Evolutionary conservation across 2,888 invertebrate genomes (phyloP).

Genomic region (Cephus spinipes): DNA sequence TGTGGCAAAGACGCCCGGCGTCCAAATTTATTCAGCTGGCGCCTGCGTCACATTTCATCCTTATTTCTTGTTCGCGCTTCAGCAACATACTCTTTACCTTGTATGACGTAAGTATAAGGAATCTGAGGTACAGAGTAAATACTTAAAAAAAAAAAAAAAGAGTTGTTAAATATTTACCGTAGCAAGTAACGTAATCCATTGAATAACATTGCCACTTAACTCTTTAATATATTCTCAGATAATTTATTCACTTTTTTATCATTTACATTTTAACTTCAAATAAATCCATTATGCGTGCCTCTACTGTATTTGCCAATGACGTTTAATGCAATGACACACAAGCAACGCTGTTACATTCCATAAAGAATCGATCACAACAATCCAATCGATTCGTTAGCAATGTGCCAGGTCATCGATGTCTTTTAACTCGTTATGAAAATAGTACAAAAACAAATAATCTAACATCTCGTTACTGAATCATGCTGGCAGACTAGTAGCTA

Average conservation of each 20-base stretch:
- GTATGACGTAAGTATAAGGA: not conserved
- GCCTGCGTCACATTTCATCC: not conserved
- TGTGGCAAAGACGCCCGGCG: constrained; percentile 27
- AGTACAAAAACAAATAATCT: not conserved
- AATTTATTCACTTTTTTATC: not conserved
- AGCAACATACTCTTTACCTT: not conserved
- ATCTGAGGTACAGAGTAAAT: not conserved
- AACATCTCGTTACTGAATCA: not conserved
- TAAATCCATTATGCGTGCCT: not conserved
- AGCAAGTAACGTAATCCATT: not conserved
- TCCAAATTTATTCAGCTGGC: constrained; percentile 4
- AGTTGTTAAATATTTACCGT: not conserved
- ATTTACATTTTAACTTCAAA: not conserved
- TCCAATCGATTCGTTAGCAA: not conserved
- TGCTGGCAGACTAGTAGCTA: not conserved
- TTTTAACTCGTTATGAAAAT: not conserved
- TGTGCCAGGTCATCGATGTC: not conserved
- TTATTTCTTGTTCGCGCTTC: not conserved
- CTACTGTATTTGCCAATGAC: not conserved
- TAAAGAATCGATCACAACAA: not conserved
- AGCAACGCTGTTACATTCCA: not conserved
- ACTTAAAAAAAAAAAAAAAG: not conserved
- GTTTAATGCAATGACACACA: not conserved
- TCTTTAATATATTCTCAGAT: not conserved
- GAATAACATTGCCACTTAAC: not conserved